Conservation (phyloP, 64 coral and sea anemone species). For the Montipora efflorescens region DNA sequence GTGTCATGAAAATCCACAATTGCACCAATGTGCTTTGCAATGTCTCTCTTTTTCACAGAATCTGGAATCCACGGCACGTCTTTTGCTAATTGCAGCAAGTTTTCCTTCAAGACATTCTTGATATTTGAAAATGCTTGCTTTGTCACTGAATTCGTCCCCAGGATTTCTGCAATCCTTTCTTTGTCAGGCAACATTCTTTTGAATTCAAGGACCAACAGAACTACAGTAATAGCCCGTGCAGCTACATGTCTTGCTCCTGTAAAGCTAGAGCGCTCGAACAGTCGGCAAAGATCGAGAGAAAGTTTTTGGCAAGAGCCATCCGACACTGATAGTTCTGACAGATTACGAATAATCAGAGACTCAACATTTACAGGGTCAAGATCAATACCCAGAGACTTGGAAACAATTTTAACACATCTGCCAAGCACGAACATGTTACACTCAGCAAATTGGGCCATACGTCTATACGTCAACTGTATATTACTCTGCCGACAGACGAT, state of each 20-base stretch:
- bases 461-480: slow-evolving; percentile 14
- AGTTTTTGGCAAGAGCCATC: not conserved
- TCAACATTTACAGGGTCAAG: not conserved
- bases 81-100: slow-evolving; percentile 9
- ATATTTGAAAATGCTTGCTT: not conserved
- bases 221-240: not conserved
- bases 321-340: not conserved
- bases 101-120: not conserved
- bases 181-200: not conserved
- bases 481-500: slow-evolving; percentile 30
- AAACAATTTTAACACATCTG: not conserved
- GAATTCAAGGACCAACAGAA: not conserved
- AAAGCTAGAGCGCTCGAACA: not conserved
- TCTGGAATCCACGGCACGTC: slow-evolving; percentile 29
- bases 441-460: slow-evolving; percentile 14
- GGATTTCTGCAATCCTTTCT: slow-evolving; percentile 17
- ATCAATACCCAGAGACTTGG: not conserved
- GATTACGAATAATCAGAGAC: not conserved
- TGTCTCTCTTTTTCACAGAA: not conserved
- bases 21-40: not conserved
- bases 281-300: not conserved
- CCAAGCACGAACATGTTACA: slow-evolving; percentile 26
- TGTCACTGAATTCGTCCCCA: slow-evolving; percentile 18
- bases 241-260: not conserved
- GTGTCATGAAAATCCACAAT: slow-evolving; percentile 34